Conservation (phyloP, 2,113 vertebrate genomes). For the Phoxinus phoxinus region DNA sequence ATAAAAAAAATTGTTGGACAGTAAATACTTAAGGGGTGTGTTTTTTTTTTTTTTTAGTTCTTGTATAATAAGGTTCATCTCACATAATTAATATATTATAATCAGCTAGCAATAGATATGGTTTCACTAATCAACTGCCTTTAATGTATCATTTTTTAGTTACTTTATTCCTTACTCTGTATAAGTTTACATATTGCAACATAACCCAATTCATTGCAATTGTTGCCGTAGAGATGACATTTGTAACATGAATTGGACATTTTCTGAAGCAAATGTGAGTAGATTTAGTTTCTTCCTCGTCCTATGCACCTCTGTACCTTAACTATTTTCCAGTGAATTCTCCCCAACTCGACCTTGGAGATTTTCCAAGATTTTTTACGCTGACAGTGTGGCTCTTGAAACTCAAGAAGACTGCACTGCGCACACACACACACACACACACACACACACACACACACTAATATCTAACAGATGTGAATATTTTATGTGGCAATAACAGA, state of each 20-base stretch:
- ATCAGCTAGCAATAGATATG: too few relatives aligned
- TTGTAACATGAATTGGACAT: neutral
- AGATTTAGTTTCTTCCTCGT: neutral
- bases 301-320: neutral
- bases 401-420: conserved; percentile 22
- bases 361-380: conserved; percentile 6
- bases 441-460: conserved; percentile 27
- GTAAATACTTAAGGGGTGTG: neutral
- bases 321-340: neutral
- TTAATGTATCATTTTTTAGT: too few relatives aligned
- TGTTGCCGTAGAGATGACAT: neutral
- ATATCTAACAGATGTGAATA: conserved; percentile 48
- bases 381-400: conserved; percentile 34
- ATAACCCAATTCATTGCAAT: neutral
- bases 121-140: too few relatives aligned
- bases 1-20: neutral
- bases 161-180: too few relatives aligned
- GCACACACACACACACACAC: neutral
- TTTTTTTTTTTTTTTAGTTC: neutral
- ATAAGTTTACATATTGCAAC: too few relatives aligned
- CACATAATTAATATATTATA: too few relatives aligned
- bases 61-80: too few relatives aligned
- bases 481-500: neutral
- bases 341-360: conserved; percentile 18
- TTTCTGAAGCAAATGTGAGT: neutral